Evolutionary conservation across 2,797 vertebrate species (phyloP), one percentile per base, ranked within the genome.

Genomic region (Artibeus jamaicensis): DNA sequence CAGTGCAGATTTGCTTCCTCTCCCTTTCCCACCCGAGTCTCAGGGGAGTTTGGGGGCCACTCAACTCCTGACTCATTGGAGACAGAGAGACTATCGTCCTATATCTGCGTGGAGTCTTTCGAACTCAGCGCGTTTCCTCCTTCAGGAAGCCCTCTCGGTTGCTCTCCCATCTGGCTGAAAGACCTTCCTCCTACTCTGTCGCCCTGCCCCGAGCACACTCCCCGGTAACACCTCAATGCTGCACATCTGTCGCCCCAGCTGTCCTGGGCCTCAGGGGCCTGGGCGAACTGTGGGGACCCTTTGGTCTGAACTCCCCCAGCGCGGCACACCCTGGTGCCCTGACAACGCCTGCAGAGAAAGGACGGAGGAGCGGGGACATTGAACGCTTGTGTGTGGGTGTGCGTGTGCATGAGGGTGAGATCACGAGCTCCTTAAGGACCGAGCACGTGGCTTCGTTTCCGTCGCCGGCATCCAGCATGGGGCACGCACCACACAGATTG

Each of bases 101-200:
- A 48, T 22, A 78, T 21, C 71, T 70, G 42, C 42, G 6, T 21
- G 19, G 59, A 84, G 59, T 79, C 48, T 46, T 82, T 83, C 73
- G 93, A 44, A 26, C 6, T 24, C 14, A 67, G 37, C 42, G 55
- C 18, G 7, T 59, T 67, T 92, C 78, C 65, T 93, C 81, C 48
- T 93, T 53, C 71, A 19, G 57, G 76, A 37, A 78, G 67, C 10
- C 70, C 44, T 94, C 74, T 73, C 14, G 9, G 82, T 71, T 67
- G n/a, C 26, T 82, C 7, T n/a, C 39, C 46, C 12, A 34, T 24
- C 0, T 71, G 84, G 77, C 1, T 26, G 55, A 59, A 86, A 50
- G 67, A 91, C 39, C 53, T 55, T 50, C 26, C 0, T 4, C 50
- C n/a, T 8, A 1, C 22, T 62, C 32, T 12, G 16, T 16, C 19